phyloP scores from a whole-genome alignment of 2,888 invertebrate genomes.

The Hydrotaea cyrtoneurina region DNA sequence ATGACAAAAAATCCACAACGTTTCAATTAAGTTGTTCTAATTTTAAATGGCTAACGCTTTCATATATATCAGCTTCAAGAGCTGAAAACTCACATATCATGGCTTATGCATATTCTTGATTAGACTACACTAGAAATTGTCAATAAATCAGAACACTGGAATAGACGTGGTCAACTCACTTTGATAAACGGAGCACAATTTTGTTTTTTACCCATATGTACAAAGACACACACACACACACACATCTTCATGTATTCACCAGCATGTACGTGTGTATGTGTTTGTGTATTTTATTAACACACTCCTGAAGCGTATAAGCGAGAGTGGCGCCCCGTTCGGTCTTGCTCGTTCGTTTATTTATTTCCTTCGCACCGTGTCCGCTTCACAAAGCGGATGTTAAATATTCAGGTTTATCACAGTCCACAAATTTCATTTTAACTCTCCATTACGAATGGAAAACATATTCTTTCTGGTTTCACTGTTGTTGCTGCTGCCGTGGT shows the following conservation, averaged over 20 bases:
- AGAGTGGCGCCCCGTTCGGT: neutral
- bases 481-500: neutral
- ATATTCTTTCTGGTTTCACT: conserved; percentile 27
- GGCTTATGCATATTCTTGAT: too few relatives aligned
- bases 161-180: too few relatives aligned
- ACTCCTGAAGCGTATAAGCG: conserved; percentile 34
- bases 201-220: too few relatives aligned
- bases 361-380: conserved; percentile 21
- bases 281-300: neutral
- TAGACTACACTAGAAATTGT: too few relatives aligned
- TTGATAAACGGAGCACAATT: too few relatives aligned
- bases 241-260: neutral
- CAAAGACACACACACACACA: neutral
- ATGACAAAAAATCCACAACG: too few relatives aligned
- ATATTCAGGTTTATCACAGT: conserved; percentile 32
- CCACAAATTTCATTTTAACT: conserved; percentile 5
- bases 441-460: conserved; percentile 26
- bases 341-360: conserved; percentile 7
- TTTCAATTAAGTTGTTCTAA: too few relatives aligned
- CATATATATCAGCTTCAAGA: too few relatives aligned
- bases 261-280: neutral
- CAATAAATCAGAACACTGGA: too few relatives aligned
- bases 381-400: conserved; percentile 28
- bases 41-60: too few relatives aligned
- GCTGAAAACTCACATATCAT: too few relatives aligned